phyloP scores from a whole-genome alignment of 1,140 invertebrate species.

The Ditylenchus dipsaci region DNA sequence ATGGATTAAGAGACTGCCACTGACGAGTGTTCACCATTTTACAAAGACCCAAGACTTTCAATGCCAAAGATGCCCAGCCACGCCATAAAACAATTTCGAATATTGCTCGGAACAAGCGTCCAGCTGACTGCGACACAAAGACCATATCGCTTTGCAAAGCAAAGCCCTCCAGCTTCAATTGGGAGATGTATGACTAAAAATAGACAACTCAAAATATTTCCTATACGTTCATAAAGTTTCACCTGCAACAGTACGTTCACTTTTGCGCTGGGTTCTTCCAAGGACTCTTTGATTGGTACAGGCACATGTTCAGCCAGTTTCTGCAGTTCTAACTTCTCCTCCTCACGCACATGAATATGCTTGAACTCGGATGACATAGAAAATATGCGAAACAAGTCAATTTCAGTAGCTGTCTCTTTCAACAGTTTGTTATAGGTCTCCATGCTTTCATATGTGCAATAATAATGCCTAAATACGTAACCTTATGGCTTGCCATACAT shows the following conservation, averaged over 20 bases:
- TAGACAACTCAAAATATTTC: slow-evolving; percentile 27
- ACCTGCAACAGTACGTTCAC: slow-evolving; percentile 58
- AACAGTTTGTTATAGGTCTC: slow-evolving; percentile 90
- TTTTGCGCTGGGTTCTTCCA: slow-evolving; percentile 96
- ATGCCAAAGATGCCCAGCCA: slow-evolving; percentile 94
- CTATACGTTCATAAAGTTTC: neutral
- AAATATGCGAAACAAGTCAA: slow-evolving; percentile 97
- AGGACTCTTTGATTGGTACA: slow-evolving; percentile 97
- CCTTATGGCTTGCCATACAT: no score
- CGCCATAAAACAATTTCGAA: slow-evolving; percentile 84
- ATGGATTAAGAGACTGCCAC: slow-evolving; percentile 98
- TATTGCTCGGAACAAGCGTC: slow-evolving; percentile 87
- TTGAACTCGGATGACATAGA: slow-evolving; percentile 90
- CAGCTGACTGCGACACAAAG: slow-evolving; percentile 94
- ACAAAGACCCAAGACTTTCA: slow-evolving; percentile 87
- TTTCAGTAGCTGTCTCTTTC: slow-evolving; percentile 92
- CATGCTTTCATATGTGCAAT: slow-evolving; percentile 94
- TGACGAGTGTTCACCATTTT: slow-evolving; percentile 93
- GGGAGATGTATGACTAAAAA: slow-evolving; percentile 95
- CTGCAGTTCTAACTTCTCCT: slow-evolving; percentile 93
- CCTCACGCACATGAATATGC: slow-evolving; percentile 87
- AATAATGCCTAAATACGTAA: slow-evolving; percentile 70
- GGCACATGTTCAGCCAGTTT: slow-evolving; percentile 95
- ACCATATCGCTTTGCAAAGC: slow-evolving; percentile 99
- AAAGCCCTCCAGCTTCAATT: slow-evolving; percentile 94